Evolutionary conservation across 2,113 vertebrate genomes (phyloP).

Genomic region (Cardinalis cardinalis): DNA sequence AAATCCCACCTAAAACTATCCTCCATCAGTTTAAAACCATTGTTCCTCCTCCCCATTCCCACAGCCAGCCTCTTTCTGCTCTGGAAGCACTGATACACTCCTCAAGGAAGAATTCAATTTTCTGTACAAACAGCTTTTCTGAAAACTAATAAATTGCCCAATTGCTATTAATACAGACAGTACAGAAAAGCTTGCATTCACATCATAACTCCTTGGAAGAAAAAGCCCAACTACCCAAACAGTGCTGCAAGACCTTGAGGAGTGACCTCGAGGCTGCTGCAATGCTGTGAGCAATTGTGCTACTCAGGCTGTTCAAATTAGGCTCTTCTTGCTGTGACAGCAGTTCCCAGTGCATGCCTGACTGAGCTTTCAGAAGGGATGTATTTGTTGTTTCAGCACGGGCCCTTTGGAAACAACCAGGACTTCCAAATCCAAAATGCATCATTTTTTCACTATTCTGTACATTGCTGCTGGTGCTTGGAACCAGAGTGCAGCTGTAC

Average conservation of each 20-base stretch:
- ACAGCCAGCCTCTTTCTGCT: background rate
- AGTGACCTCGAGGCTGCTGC: slow-evolving; percentile 27
- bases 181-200: background rate
- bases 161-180: background rate
- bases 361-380: background rate
- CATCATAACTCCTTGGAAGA: background rate
- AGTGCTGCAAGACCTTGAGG: slow-evolving; percentile 28
- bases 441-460: background rate
- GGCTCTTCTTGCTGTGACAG: slow-evolving; percentile 38
- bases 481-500: background rate
- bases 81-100: background rate
- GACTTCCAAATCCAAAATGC: background rate
- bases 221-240: background rate
- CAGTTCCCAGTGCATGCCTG: slow-evolving; percentile 11
- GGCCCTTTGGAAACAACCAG: background rate
- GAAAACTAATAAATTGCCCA: fast-evolving
- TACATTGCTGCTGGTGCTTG: background rate
- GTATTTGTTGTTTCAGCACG: background rate
- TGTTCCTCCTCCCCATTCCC: background rate
- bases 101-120: background rate
- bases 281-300: slow-evolving; percentile 13
- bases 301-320: slow-evolving; percentile 12
- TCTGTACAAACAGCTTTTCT: background rate
- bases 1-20: fast-evolving
- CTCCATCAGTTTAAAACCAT: background rate